These are phyloP conservation scores for Haliclona indistincta DNA, from an alignment of 37 sponge, comb jelly and placozoan species.

Conservation along the genomic window DNA sequence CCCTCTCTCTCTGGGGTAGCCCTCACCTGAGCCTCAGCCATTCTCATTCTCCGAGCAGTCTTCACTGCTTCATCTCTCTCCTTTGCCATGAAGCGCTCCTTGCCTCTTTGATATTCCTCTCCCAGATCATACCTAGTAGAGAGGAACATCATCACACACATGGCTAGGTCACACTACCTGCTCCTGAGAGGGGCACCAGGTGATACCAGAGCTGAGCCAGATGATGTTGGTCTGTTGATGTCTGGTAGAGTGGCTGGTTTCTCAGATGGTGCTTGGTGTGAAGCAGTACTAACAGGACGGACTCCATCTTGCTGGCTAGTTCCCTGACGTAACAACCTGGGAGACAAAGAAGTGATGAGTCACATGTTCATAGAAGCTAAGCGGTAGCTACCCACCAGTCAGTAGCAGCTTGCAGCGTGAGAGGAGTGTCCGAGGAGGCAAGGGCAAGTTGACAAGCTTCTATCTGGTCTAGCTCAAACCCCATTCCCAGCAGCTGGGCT, in stretches of 20 bases:
- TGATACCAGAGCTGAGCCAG: neutral
- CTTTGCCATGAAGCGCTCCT: slow-evolving; percentile 46
- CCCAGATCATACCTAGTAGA: slow-evolving; percentile 29
- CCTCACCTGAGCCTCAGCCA: slow-evolving; percentile 30
- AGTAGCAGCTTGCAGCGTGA: slow-evolving; percentile 47
- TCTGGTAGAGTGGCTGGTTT: neutral
- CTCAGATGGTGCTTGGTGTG: neutral
- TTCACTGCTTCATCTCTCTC: slow-evolving; percentile 48
- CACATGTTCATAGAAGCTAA: neutral
- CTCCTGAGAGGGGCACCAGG: neutral
- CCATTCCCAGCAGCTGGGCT: slow-evolving; percentile 51
- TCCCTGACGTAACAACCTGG: too few species aligned
- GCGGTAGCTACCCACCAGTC: slow-evolving; percentile 44
- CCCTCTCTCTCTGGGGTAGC: neutral
- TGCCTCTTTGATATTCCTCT: slow-evolving; percentile 22
- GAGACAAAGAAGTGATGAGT: neutral
- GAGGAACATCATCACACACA: neutral
- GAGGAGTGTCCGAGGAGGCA: slow-evolving; percentile 1
- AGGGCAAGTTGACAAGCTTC: slow-evolving; percentile 20
- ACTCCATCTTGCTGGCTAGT: neutral
- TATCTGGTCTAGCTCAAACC: slow-evolving; percentile 36
- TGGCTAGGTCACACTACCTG: neutral
- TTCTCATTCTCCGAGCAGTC: slow-evolving; percentile 37
- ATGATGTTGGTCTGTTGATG: neutral
- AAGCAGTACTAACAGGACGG: neutral